Evolutionary conservation across 2,888 invertebrate genomes (phyloP).

Genomic region (Aleiodes testaceus): DNA sequence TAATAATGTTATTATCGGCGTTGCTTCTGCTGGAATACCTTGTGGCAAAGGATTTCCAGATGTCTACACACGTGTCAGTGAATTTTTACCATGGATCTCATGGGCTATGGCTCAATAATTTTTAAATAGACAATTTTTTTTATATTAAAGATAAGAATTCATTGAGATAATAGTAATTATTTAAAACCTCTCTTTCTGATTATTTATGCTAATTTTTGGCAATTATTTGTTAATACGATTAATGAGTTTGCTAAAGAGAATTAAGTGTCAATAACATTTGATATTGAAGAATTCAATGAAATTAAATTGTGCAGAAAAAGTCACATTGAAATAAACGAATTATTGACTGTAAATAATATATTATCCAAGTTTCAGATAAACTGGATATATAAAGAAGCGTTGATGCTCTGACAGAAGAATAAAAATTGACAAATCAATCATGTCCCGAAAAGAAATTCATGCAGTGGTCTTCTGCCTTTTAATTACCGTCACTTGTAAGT

Average conservation of each 20-base stretch:
- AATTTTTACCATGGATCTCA: constrained; percentile 33
- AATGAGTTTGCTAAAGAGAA: neutral
- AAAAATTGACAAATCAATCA: neutral
- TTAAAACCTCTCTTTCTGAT: no score
- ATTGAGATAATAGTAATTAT: no score
- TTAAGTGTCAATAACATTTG: neutral
- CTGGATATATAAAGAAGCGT: no score
- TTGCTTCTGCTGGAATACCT: constrained; percentile 38
- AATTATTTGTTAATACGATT: no score
- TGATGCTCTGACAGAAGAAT: no score
- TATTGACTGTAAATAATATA: neutral
- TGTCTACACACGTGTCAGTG: constrained; percentile 41
- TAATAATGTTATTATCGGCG: constrained; percentile 30
- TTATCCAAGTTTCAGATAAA: neutral
- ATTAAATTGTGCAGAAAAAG: neutral
- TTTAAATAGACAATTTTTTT: no score
- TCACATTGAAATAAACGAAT: neutral
- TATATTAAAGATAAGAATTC: no score
- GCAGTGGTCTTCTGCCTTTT: neutral
- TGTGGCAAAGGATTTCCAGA: constrained; percentile 41
- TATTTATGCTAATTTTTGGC: no score
- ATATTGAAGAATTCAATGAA: neutral
- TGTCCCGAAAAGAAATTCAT: neutral
- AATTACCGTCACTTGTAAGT: neutral
- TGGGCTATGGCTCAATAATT: constrained; percentile 23